Evolutionary conservation across 2,888 invertebrate species (phyloP).

Genomic region (Drosophila multiciliata): DNA sequence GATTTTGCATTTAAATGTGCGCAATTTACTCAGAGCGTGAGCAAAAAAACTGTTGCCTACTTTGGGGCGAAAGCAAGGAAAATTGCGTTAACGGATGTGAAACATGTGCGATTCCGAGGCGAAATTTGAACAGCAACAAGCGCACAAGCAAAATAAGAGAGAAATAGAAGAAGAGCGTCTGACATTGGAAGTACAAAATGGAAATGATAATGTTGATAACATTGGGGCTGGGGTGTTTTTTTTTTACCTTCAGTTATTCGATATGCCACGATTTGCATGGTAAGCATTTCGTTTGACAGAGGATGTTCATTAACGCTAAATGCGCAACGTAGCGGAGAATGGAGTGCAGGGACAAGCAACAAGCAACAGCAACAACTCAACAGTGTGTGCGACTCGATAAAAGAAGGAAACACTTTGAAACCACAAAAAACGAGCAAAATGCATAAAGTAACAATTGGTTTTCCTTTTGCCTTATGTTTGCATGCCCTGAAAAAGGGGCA

Average conservation of each 20-base stretch:
- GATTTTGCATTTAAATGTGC: conserved; percentile 77
- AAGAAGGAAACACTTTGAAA: conserved; percentile 51
- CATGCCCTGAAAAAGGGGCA: neutral
- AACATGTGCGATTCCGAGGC: conserved; percentile 64
- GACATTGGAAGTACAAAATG: conserved; percentile 61
- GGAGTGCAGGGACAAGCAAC: neutral
- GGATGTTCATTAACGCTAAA: conserved; percentile 69
- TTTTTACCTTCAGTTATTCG: conserved; percentile 70
- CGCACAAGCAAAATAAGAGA: conserved; percentile 3
- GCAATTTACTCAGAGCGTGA: conserved; percentile 57
- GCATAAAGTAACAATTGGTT: conserved; percentile 28
- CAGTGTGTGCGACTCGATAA: conserved; percentile 6
- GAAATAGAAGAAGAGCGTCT: conserved; percentile 18
- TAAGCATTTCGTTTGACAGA: conserved; percentile 73
- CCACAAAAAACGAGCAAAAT: conserved; percentile 43
- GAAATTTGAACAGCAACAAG: conserved; percentile 34
- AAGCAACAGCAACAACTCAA: conserved; percentile 5
- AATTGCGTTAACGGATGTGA: conserved; percentile 67
- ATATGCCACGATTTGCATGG: conserved; percentile 70
- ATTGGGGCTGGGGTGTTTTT: conserved; percentile 64
- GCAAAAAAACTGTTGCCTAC: conserved; percentile 61
- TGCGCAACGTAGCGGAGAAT: neutral
- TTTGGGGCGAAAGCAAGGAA: conserved; percentile 48
- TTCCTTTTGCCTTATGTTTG: neutral
- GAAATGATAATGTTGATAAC: conserved; percentile 76